Percentiles rank a stretch among this genome's conserved stretches.
Conservation (phyloP, 1,140 invertebrate species). For the Bradynema listronoti region DNA sequence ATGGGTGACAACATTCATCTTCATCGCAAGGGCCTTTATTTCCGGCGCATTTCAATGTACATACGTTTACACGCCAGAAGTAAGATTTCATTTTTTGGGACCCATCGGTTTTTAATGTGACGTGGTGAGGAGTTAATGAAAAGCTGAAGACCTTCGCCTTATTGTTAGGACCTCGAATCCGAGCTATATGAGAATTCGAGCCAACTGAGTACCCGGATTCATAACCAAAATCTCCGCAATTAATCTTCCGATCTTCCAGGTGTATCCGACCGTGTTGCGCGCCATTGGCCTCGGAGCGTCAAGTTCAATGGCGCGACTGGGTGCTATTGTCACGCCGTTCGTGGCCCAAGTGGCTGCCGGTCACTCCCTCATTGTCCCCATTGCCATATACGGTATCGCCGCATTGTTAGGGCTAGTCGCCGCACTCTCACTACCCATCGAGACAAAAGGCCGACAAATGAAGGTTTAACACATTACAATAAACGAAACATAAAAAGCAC, state of each 20-base stretch:
- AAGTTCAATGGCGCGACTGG: conserved; percentile 79
- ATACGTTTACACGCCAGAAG: conserved; percentile 89
- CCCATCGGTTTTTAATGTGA: no score
- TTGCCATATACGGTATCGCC: conserved; percentile 69
- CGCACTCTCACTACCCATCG: conserved; percentile 71
- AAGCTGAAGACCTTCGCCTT: no score
- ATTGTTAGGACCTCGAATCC: no score
- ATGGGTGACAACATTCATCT: conserved; percentile 74
- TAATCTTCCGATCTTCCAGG: conserved; percentile 60
- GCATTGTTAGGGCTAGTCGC: conserved; percentile 70
- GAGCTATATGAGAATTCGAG: no score
- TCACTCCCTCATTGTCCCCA: conserved; percentile 69
- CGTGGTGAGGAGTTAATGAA: no score
- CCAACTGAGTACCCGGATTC: no score
- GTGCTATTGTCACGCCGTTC: conserved; percentile 72
- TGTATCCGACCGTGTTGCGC: conserved; percentile 78
- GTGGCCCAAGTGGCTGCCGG: conserved; percentile 76
- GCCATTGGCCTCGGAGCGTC: conserved; percentile 80
- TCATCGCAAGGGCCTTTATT: conserved; percentile 81
- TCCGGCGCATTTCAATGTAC: conserved; percentile 87
- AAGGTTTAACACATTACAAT: no score
- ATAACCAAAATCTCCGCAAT: no score
- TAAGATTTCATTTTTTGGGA: conserved; percentile 57
- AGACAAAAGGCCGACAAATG: conserved; percentile 66
- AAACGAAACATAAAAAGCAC: background rate